Percentiles rank a stretch among this genome's conserved stretches.
phyloP scores from a whole-genome alignment of 2,113 vertebrate genomes.

The Serilophus lunatus region DNA sequence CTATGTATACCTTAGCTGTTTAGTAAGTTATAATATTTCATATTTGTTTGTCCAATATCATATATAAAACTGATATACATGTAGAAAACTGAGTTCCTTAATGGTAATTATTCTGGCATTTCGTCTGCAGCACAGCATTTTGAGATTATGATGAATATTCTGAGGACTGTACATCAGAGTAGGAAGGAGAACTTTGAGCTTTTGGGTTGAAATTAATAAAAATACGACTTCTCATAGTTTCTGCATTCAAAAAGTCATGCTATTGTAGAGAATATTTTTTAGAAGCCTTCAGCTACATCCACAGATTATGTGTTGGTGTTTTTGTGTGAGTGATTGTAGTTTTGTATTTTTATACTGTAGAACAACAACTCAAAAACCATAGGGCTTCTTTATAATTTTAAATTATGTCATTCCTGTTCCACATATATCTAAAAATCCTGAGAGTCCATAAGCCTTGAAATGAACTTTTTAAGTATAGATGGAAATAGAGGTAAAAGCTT shows the following conservation, averaged over 20 bases:
- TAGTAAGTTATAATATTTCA: not conserved
- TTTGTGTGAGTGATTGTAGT: not conserved
- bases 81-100: not conserved
- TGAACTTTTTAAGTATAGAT: not conserved
- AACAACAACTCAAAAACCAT: not conserved
- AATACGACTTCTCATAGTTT: not conserved
- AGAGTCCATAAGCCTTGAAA: not conserved
- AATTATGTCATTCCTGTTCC: not conserved
- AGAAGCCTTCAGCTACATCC: not conserved
- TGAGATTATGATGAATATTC: not conserved
- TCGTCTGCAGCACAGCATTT: not conserved
- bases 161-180: not conserved
- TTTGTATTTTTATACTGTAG: not conserved
- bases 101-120: not conserved
- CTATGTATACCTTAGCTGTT: not conserved
- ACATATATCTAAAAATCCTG: not conserved
- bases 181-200: not conserved
- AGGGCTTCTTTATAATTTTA: not conserved
- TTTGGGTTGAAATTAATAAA: not conserved
- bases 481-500: not conserved
- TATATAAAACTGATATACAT: not conserved
- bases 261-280: not conserved
- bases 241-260: not conserved
- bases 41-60: not conserved
- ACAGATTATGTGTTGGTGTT: accelerated